Evolutionary conservation across 2,797 vertebrate genomes (phyloP), one percentile per base, ranked within the genome.

Genomic region (Loris lydekkerianus): DNA sequence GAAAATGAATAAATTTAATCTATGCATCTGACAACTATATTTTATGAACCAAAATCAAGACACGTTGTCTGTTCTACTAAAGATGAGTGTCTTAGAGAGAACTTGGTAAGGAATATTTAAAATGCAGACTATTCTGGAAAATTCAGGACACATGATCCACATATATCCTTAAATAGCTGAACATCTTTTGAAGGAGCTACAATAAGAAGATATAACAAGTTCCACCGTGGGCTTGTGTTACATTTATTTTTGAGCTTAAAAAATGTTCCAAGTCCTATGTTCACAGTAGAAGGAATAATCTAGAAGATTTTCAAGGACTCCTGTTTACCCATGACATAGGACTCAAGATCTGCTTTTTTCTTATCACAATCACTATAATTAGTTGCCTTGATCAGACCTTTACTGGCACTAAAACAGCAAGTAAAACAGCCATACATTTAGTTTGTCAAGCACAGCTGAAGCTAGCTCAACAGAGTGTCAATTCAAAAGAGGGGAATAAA

Each of bases 401-500:
- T 63, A 29, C 14, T 86, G 89, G 84, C 95, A 96, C 91, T 34
- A 72, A 96, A 96, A 92, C 29, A 43, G 87, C 93, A 87, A 92
- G 91, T 31, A 91, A 46, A 94, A 92, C 93, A 97, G 93, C 97
- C n/a, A 7, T 85, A 92, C 60, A 86, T 94, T 95, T 94, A 96
- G 93, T 95, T 96, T 77, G 88, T 93, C 89, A 86, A 97, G 83
- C 58, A 10, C 97, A 98, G 97, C 98, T 97, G 94, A 97, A 93
- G 73, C 75, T 94, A 85, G 91, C 83, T 95, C 96, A 98, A 93
- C 94, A 97, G 96, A 97, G 63, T 75, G 93, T 96, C 96, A 49
- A 97, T 97, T 96, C 93, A 97, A 91, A 91, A 85, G 89, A 37
- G 72, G 95, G 67, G 97, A 98, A 97, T 96, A 89, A 98, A 97